Evolutionary conservation across 1,140 invertebrate genomes (phyloP), one percentile per base, ranked within the genome.

Genomic region (Cyphomyrmex costatus): DNA sequence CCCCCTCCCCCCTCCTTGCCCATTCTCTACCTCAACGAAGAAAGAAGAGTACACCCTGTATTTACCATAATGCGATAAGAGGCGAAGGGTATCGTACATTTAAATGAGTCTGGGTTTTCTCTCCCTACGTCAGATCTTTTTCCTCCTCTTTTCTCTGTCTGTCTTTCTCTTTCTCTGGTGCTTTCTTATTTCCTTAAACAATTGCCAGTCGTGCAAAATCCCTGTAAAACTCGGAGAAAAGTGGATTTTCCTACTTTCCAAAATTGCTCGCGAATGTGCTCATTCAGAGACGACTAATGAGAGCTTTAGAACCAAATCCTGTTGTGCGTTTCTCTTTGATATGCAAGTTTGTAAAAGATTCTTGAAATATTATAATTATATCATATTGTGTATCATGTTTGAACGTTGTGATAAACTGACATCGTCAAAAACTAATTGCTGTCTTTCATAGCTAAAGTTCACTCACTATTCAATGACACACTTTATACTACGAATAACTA

Each of bases 51-150:
- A 83, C 68, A 92, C 88, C 90, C 88, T 89, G 92, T 93, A 94
- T 94, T 94, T 94, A 93, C 90, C 92, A 94, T 94, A 94, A 94
- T 94, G 92, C 92, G 92, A 92, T 93, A 94, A 93, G 92, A 92
- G 92, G 89, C 91, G 91, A 90, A 90, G 85, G 85, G 88, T 93
- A 93, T 93, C 91, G 91, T 93, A 93, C 93, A 94, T 93, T 91
- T 90, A 93, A 94, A 94, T 93, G 93, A 94, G 90, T 86, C 87
- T 73, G 51, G 78, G 51, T 65, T 86, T 78, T 85, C 68, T 77
- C 79, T 84, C 60, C 63, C 49, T 63, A 27, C 63, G 78, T 24
- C 61, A 8, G 46, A 21, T 80, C 77, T 21, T 51, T 53, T 84
- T 56, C 60, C 58, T 42, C 36, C 7, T 19, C 12, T n/a, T 46